Evolutionary conservation across 2,888 invertebrate species (phyloP).

Genomic region (Lingula anatina): DNA sequence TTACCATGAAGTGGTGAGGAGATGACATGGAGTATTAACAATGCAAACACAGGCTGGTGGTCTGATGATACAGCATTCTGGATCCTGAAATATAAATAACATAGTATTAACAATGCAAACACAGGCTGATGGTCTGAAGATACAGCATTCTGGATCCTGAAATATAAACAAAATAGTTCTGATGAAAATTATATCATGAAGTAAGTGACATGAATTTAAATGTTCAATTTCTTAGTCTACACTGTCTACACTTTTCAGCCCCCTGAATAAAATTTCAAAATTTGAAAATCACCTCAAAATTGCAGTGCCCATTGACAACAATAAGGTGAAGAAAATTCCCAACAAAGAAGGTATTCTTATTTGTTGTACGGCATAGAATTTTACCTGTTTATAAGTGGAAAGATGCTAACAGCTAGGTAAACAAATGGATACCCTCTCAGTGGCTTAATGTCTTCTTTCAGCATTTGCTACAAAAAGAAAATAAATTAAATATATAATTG

Average conservation of each 20-base stretch:
- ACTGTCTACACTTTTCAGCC: too few species aligned
- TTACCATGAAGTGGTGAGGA: constrained; percentile 39
- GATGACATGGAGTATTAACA: constrained; percentile 34
- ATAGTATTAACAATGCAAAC: constrained; percentile 36
- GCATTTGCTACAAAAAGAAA: constrained; percentile 24
- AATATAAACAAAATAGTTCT: constrained; percentile 5
- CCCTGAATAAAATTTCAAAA: too few species aligned
- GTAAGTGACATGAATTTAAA: too few species aligned
- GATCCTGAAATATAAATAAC: too few species aligned
- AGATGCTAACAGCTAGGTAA: constrained; percentile 36
- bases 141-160: constrained; percentile 43
- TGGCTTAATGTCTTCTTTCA: constrained; percentile 44
- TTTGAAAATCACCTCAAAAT: too few species aligned
- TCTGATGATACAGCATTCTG: constrained; percentile 31
- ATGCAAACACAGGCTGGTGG: constrained; percentile 31
- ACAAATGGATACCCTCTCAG: constrained; percentile 42
- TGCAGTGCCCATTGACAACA: too few species aligned
- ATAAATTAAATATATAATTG: neutral
- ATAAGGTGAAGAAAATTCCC: too few species aligned
- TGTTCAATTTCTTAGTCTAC: too few species aligned
- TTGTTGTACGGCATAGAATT: neutral
- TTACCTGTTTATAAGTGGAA: constrained; percentile 47
- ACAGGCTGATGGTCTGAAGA: constrained; percentile 24
- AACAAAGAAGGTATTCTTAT: neutral
- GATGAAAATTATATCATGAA: too few species aligned